Percentiles rank a stretch among this genome's conserved stretches.
Evolutionary conservation across 1,140 invertebrate genomes (phyloP).

Genomic region (Hyles vespertilio): DNA sequence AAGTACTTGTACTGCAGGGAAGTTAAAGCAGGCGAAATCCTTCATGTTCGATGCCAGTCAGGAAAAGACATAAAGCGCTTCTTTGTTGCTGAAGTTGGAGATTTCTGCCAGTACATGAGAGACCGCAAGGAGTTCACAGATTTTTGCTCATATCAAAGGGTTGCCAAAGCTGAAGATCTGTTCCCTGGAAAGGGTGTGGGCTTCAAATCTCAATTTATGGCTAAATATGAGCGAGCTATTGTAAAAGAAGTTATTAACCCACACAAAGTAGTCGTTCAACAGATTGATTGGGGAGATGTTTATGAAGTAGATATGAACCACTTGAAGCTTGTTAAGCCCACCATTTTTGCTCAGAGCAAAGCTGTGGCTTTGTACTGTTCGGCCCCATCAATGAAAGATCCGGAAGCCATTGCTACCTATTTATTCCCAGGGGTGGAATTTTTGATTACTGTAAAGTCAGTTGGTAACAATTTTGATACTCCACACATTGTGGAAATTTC

Average conservation of each 20-base stretch:
- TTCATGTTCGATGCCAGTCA: background rate
- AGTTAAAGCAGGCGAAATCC: background rate
- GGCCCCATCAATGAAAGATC: background rate
- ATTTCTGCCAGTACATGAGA: background rate
- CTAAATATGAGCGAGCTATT: background rate
- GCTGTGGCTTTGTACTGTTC: background rate
- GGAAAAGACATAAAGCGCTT: background rate
- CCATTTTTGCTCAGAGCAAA: background rate
- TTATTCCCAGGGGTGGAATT: too few relatives aligned
- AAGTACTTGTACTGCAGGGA: too few relatives aligned
- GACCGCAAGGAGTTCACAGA: background rate
- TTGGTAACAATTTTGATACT: too few relatives aligned
- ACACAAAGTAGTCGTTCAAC: background rate
- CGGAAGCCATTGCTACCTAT: background rate
- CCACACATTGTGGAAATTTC: too few relatives aligned
- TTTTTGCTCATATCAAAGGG: background rate
- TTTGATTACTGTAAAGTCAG: too few relatives aligned
- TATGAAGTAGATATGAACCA: background rate
- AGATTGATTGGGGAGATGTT: slow-evolving; percentile 1
- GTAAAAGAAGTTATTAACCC: background rate
- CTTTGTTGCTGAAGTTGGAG: background rate
- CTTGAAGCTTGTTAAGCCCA: background rate
- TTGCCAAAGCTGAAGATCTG: background rate
- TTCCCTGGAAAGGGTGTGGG: background rate
- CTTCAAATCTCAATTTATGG: too few relatives aligned